phyloP scores from a whole-genome alignment of 1,140 invertebrate species.

The Ostrea edulis region DNA sequence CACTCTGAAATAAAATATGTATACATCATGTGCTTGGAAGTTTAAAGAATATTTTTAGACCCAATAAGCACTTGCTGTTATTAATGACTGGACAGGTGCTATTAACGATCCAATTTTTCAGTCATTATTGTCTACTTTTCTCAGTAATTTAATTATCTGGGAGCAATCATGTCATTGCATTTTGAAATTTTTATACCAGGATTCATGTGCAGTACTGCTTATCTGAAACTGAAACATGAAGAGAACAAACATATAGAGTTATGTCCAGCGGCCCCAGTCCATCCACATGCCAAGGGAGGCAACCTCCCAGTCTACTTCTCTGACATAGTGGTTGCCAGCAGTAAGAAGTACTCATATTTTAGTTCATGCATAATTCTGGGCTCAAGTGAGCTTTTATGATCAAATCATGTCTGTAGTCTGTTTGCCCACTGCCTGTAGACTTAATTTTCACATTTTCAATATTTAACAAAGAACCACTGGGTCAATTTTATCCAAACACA shows the following conservation, averaged over 20 bases:
- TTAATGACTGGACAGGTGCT: too few relatives aligned
- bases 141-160: background rate
- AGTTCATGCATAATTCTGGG: too few relatives aligned
- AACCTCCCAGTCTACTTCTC: slow-evolving; percentile 82
- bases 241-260: slow-evolving; percentile 80
- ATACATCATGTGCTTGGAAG: too few relatives aligned
- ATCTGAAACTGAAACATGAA: slow-evolving; percentile 79
- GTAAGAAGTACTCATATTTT: background rate
- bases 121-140: too few relatives aligned
- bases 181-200: slow-evolving; percentile 75
- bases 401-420: background rate
- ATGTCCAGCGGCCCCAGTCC: slow-evolving; percentile 82
- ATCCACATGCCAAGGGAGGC: slow-evolving; percentile 81
- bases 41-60: too few relatives aligned
- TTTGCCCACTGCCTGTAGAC: background rate
- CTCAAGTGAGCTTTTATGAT: background rate
- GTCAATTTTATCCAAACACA: background rate
- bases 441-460: too few relatives aligned
- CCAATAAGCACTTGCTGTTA: too few relatives aligned
- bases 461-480: too few relatives aligned
- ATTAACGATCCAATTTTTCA: too few relatives aligned
- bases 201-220: slow-evolving; percentile 83
- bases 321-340: slow-evolving; percentile 80
- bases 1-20: too few relatives aligned
- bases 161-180: background rate